Base-by-base conservation (phyloP, 2,888 invertebrate species). In the Aradus depressus region DNA sequence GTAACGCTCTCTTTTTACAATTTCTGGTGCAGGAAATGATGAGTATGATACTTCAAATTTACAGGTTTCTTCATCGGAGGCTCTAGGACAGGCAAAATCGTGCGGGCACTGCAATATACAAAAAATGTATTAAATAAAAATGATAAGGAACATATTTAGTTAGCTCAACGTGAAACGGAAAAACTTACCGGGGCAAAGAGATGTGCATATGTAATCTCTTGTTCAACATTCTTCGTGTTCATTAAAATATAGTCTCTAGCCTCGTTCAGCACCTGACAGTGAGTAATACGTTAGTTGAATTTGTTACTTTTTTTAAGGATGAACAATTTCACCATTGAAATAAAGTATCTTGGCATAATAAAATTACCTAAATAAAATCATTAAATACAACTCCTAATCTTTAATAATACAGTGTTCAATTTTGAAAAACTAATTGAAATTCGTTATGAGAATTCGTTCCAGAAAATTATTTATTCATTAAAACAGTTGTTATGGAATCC, bases 81-180 rank as follows among this genome's bases (percentile, higher is more conserved):
- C 75, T 59, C 84, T 72, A 0, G 95, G 95, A 65, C 95, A 96
- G 0, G 71, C 62, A 19, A 69, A 65, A 61, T 90, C 85, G 63
- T 91, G 89, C 0, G 92, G 84, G 65, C 95, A 96, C 73, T 86
- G 65, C 1, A 10, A n/a, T 51, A 52, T 51, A 50, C 14, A 43
- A 28, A 31, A 44, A 47, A 44, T 22, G 48, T 54, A 44, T 50
- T 25, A 54, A 16, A 44, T 35, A 50, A 2, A 49, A 47, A 45
- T 32, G 37, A 16, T 22, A 35, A 21, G 52, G 41, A 16, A 49
- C 34, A 16, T 38, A 41, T 25, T 45, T 41, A 26, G 31, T 41
- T 54, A 14, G n/a, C 16, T 39, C 41, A 44, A 16, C 4, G 2
- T 22, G 14, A 3, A 38, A 16, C 21, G 8, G 22, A 32, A 18